Evolutionary conservation across 1,140 invertebrate genomes (phyloP).

Genomic region (Acromyrmex heyeri): DNA sequence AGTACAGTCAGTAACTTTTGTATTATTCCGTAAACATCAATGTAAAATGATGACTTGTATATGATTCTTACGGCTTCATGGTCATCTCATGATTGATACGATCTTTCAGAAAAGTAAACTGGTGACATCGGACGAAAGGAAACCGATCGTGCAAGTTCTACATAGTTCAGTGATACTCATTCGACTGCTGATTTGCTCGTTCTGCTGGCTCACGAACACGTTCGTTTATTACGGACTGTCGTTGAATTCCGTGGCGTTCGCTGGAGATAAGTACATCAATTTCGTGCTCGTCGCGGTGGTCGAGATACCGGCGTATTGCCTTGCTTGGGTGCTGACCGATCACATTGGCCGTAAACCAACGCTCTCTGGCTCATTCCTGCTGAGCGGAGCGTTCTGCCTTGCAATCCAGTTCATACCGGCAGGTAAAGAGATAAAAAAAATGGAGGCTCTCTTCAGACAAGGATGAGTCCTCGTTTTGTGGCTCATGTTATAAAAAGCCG

Average conservation of each 20-base stretch:
- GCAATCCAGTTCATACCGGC: slow-evolving; percentile 80
- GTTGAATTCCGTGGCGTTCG: slow-evolving; percentile 92
- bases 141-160: slow-evolving; percentile 64
- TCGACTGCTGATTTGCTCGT: slow-evolving; percentile 89
- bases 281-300: slow-evolving; percentile 91
- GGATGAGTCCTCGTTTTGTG: not conserved
- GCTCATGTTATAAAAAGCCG: not conserved
- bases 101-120: slow-evolving; percentile 59
- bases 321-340: slow-evolving; percentile 89
- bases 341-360: slow-evolving; percentile 89
- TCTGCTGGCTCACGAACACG: slow-evolving; percentile 90
- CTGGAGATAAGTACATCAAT: slow-evolving; percentile 91
- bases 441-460: not conserved
- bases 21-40: not conserved
- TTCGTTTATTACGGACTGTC: slow-evolving; percentile 94
- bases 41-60: not conserved
- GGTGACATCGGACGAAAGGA: slow-evolving; percentile 38
- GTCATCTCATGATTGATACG: not conserved
- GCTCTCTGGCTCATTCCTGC: slow-evolving; percentile 88
- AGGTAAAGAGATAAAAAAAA: slow-evolving; percentile 69
- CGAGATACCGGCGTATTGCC: slow-evolving; percentile 91
- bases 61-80: not conserved
- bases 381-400: slow-evolving; percentile 87
- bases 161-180: slow-evolving; percentile 82
- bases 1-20: not conserved